Conservation (phyloP, 2,888 invertebrate species). For the Conistra vaccinii region DNA sequence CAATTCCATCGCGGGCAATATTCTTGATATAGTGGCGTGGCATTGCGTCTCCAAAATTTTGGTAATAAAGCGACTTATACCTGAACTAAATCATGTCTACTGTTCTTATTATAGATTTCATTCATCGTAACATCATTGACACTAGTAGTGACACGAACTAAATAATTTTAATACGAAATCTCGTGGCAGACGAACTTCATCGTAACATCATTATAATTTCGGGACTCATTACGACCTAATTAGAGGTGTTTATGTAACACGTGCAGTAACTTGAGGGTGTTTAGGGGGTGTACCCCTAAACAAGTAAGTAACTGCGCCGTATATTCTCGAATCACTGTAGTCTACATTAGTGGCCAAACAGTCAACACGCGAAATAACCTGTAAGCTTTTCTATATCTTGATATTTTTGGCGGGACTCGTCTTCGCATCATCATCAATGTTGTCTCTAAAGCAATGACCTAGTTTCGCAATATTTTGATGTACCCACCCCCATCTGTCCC, state of each 20-base stretch:
- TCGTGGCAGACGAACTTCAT: not conserved
- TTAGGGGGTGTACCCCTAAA: not conserved
- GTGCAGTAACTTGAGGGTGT: not conserved
- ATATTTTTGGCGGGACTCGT: not conserved
- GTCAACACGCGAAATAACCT: not conserved
- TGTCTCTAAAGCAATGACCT: conserved; percentile 16
- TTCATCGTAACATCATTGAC: not conserved
- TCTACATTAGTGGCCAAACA: not conserved
- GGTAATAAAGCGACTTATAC: conserved; percentile 5
- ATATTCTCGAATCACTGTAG: not conserved
- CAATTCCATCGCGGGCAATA: not conserved
- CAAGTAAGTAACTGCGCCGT: not conserved
- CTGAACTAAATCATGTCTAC: not conserved
- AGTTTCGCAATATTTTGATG: conserved; percentile 17
- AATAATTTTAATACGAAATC: conserved; percentile 9
- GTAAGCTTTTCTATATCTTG: not conserved
- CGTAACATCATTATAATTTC: conserved; percentile 9
- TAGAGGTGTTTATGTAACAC: not conserved
- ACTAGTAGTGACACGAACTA: not conserved
- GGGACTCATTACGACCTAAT: not conserved
- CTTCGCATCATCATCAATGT: not conserved
- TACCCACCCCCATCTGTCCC: conserved; percentile 2
- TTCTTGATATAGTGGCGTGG: not conserved
- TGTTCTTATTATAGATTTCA: not conserved
- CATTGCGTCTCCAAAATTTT: not conserved